These are phyloP conservation scores for Heliconius hortense DNA, from an alignment of 2,888 invertebrate genomes.

Conservation along the genomic window DNA sequence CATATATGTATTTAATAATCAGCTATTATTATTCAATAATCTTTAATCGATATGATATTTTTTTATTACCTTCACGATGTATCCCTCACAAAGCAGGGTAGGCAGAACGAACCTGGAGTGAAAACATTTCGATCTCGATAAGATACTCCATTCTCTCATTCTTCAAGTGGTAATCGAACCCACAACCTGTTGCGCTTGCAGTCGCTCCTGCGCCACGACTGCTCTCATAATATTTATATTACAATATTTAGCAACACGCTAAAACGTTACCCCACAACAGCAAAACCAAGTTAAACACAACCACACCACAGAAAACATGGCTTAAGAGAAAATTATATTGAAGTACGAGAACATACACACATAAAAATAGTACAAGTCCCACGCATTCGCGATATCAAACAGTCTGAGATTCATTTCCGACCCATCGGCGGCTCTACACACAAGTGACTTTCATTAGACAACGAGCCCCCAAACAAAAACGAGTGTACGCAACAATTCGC, in stretches of 20 bases:
- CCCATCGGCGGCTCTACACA: slow-evolving; percentile 41
- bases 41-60: no score
- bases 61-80: no score
- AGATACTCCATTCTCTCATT: no score
- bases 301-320: neutral
- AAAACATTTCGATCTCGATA: no score
- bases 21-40: no score
- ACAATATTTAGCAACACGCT: neutral
- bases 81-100: no score
- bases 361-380: slow-evolving; percentile 20
- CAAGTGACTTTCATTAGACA: slow-evolving; percentile 67
- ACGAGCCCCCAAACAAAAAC: slow-evolving; percentile 60
- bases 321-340: slow-evolving; percentile 23
- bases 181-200: no score
- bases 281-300: neutral
- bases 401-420: slow-evolving; percentile 39
- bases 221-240: neutral
- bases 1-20: no score
- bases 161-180: no score
- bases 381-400: slow-evolving; percentile 42
- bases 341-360: slow-evolving; percentile 18
- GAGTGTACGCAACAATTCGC: slow-evolving; percentile 55
- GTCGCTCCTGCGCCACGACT: no score
- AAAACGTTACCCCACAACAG: neutral
- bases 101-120: no score